phyloP scores from a whole-genome alignment of 2,797 vertebrate species.

The Pygocentrus nattereri region DNA sequence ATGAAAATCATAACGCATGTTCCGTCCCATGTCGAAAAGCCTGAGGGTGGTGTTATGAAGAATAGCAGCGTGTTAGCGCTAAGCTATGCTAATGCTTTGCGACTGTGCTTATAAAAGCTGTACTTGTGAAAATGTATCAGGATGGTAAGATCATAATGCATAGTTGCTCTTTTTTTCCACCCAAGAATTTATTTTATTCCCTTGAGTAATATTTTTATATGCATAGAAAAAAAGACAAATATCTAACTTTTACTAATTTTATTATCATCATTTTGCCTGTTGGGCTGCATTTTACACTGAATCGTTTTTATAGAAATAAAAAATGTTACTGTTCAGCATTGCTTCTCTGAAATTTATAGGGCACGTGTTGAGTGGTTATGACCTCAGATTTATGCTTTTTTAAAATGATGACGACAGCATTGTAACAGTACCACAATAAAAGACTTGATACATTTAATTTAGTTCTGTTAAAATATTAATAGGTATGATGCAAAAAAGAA shows the following conservation, averaged over 20 bases:
- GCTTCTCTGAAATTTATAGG: slow-evolving; percentile 41
- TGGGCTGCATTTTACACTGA: no score
- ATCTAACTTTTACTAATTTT: neutral
- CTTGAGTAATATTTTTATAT: neutral
- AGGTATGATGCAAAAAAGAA: neutral
- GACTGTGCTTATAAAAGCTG: no score
- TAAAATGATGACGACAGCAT: slow-evolving; percentile 28
- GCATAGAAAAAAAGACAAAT: neutral
- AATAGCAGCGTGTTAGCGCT: slow-evolving; percentile 55
- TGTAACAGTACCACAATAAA: slow-evolving; percentile 27
- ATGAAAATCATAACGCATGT: slow-evolving; percentile 82
- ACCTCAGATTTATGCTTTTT: slow-evolving; percentile 36
- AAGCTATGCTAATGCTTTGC: neutral
- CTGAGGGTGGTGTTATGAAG: slow-evolving; percentile 56
- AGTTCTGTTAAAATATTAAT: slow-evolving; percentile 6
- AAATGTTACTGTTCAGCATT: slow-evolving; percentile 9
- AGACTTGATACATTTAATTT: slow-evolving; percentile 19
- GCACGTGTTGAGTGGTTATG: slow-evolving; percentile 37
- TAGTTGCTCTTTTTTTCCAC: neutral
- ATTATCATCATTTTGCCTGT: neutral
- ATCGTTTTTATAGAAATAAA: neutral
- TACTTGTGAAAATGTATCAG: slow-evolving; percentile 6
- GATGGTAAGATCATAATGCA: neutral
- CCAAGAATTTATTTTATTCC: neutral
- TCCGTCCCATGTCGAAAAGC: slow-evolving; percentile 68